phyloP scores from a whole-genome alignment of 2,113 vertebrate genomes.

The Macrotis lagotis region DNA sequence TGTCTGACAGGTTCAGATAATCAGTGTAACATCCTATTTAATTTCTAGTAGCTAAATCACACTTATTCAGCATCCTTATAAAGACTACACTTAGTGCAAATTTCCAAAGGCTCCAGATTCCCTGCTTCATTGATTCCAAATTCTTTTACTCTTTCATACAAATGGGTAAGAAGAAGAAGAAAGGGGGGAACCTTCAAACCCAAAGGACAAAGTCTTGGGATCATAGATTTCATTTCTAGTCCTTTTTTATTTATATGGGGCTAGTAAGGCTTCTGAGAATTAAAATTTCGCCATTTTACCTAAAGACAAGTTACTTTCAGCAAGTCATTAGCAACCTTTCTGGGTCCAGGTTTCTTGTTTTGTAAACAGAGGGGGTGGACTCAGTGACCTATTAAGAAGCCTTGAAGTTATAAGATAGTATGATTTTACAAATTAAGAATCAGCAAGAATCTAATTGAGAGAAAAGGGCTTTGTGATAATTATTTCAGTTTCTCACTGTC shows the following conservation, averaged over 20 bases:
- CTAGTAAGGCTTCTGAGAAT: neutral
- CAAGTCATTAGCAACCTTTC: neutral
- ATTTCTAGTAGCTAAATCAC: neutral
- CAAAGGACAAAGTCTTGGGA: neutral
- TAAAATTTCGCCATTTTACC: neutral
- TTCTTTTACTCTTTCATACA: neutral
- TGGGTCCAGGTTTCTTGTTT: slow-evolving; percentile 4
- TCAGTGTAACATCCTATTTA: neutral
- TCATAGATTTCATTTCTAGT: neutral
- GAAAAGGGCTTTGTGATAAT: neutral
- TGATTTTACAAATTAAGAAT: neutral
- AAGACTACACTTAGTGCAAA: neutral
- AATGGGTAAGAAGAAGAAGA: neutral
- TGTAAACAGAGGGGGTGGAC: neutral
- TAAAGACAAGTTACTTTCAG: neutral
- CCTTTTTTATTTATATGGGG: neutral
- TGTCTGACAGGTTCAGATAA: neutral
- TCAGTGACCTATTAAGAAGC: neutral
- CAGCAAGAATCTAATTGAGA: neutral
- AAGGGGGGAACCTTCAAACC: neutral
- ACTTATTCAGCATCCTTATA: neutral
- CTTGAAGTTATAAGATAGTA: neutral
- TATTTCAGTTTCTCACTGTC: neutral
- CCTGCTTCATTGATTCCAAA: neutral
- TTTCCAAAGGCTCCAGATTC: neutral